These are phyloP conservation scores for Tiliacea aurago DNA, from an alignment of 2,888 invertebrate species.

Conservation along the genomic window DNA sequence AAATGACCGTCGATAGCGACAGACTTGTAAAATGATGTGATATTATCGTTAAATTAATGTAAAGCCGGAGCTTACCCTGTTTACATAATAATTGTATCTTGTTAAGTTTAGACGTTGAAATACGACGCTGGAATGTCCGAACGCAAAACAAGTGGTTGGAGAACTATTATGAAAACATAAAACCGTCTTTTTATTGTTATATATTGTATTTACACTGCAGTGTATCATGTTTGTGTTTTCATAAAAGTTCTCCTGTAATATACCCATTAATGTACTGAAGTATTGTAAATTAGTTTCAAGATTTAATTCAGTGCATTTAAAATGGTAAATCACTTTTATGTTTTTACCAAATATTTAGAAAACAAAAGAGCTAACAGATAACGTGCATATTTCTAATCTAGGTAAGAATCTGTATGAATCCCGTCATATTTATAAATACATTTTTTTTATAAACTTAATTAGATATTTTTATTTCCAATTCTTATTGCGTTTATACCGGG, in stretches of 20 bases:
- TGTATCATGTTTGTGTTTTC: slow-evolving; percentile 3
- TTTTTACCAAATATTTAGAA: slow-evolving; percentile 9
- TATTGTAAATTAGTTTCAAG: slow-evolving; percentile 29
- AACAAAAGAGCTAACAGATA: slow-evolving; percentile 23
- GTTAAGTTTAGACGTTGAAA: slow-evolving; percentile 38
- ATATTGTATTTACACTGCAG: slow-evolving; percentile 5
- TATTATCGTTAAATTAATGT: slow-evolving; percentile 65
- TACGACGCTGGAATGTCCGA: background rate
- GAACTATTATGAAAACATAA: slow-evolving; percentile 19
- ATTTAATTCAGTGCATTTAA: slow-evolving; percentile 42
- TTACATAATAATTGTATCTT: slow-evolving; percentile 47
- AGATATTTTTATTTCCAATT: slow-evolving; percentile 29
- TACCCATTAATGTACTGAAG: slow-evolving; percentile 37
- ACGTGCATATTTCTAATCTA: slow-evolving; percentile 70
- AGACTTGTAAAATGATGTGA: slow-evolving; percentile 62
- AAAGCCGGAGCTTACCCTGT: slow-evolving; percentile 55
- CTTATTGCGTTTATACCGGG: too few species aligned
- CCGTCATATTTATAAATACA: slow-evolving; percentile 67
- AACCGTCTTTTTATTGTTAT: background rate
- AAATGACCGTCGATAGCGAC: slow-evolving; percentile 40
- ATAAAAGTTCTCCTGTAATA: slow-evolving; percentile 19
- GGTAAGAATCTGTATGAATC: slow-evolving; percentile 69
- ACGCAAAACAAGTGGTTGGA: background rate
- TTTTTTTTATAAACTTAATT: slow-evolving; percentile 28
- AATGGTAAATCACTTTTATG: slow-evolving; percentile 7